Evolutionary conservation across 2,888 invertebrate genomes (phyloP), one percentile per base, ranked within the genome.

Genomic region (Pristionchus mayeri): DNA sequence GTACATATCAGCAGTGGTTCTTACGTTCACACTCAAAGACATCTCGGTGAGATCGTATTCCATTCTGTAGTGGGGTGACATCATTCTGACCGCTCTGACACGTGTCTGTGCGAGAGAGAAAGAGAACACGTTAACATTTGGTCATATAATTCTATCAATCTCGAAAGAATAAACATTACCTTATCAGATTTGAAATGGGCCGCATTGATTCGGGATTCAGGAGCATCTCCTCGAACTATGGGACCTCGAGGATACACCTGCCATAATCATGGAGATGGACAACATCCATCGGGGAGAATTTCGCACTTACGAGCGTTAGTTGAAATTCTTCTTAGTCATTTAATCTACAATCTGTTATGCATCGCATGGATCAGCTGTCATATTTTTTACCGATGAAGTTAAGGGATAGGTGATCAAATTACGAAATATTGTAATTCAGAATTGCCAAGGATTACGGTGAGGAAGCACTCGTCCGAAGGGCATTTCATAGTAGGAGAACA

Each of bases 231-330:
- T 80, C 21, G 24, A 37, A 27, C 21, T 80, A n/a, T 80, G 80
- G 80, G 57, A 80, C 18, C 80, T 80, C 24, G 57, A 50, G 18
- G 80, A 80, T 21, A 80, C 80, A n/a, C 80, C 80, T 0, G 37
- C 57, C 7, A 80, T 80, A n/a, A 37, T 57, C 21, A 37, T 80
- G 40, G 37, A 44, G 40, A 34, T 80, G 37, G 80, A 80, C 27
- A 54, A 80, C 13, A 40, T 80, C 18, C 80, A 80, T 24, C 48
- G 57, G 24, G 44, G 80, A 37, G 80, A 80, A n/a, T 80, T 80
- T 40, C 52, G 80, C 11, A n/a, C 57, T 21, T 57, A 57, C 24
- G 37, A 21, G 18, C 40, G 80, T 80, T 9, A 57, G 52, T 27
- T 30, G 4, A 57, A 57, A 18, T 21, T 44, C 13, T 9, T 44